These are phyloP conservation scores for Notodromas monacha DNA, from an alignment of 2,888 invertebrate genomes.

Conservation along the genomic window DNA sequence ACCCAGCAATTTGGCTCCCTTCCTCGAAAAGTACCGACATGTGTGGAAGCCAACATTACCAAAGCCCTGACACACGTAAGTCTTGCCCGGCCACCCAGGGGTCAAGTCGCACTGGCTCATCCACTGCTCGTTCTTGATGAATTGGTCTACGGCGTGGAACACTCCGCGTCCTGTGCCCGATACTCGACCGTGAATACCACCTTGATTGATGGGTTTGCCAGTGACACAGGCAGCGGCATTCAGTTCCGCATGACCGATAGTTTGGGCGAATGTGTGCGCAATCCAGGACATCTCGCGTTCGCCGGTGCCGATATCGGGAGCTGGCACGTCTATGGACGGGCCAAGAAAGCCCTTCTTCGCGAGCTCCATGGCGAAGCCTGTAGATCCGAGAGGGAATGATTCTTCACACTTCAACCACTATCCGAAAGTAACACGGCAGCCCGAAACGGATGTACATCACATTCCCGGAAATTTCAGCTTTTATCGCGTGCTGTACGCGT, in stretches of 20 bases:
- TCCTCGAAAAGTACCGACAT: too few species aligned
- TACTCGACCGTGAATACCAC: background rate
- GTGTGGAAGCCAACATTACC: background rate
- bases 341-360: constrained; percentile 18
- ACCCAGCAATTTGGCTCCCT: too few species aligned
- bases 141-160: background rate
- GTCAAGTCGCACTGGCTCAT: background rate
- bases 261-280: constrained; percentile 22
- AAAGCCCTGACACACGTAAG: background rate
- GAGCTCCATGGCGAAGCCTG: background rate
- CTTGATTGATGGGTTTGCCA: background rate
- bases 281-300: constrained; percentile 24
- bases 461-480: too few species aligned
- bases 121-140: background rate
- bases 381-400: too few species aligned
- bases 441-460: too few species aligned
- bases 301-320: constrained; percentile 25
- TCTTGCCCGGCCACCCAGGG: background rate
- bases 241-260: constrained; percentile 16
- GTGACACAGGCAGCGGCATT: constrained; percentile 1
- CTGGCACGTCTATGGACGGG: constrained; percentile 24
- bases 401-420: too few species aligned
- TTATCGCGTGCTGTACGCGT: too few species aligned
- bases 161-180: background rate
- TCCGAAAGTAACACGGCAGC: too few species aligned